These are phyloP conservation scores for Megaustenia siamemsis DNA, from an alignment of 2,888 invertebrate species.

Conservation along the genomic window DNA sequence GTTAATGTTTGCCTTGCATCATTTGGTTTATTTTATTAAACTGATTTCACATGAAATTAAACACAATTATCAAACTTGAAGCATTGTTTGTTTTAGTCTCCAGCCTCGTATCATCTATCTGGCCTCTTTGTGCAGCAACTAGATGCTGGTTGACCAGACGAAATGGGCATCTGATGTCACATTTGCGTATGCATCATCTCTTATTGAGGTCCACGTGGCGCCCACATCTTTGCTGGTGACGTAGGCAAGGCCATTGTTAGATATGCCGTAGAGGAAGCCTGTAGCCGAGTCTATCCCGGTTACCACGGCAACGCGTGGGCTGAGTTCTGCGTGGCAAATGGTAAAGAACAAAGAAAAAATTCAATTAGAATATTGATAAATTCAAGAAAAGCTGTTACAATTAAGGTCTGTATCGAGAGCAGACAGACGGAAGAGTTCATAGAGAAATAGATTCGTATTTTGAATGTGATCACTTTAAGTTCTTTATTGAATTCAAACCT, in stretches of 20 bases:
- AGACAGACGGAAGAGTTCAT: background rate
- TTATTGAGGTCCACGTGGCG: constrained; percentile 49
- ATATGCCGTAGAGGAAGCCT: constrained; percentile 50
- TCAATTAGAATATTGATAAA: background rate
- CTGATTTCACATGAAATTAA: too few species aligned
- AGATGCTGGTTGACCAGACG: background rate
- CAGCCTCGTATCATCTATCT: too few species aligned
- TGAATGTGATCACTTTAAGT: too few species aligned
- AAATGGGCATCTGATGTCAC: background rate
- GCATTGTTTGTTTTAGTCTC: too few species aligned
- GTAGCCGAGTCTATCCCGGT: constrained; percentile 43
- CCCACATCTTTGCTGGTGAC: constrained; percentile 52
- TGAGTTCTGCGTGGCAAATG: constrained; percentile 29
- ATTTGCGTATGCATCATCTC: constrained; percentile 39
- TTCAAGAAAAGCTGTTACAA: background rate
- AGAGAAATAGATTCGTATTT: background rate
- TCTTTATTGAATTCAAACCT: too few species aligned
- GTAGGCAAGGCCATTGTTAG: constrained; percentile 55
- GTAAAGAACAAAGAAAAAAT: too few species aligned
- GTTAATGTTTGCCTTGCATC: too few species aligned
- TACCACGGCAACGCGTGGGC: constrained; percentile 43
- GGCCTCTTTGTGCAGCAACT: too few species aligned
- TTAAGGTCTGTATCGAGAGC: background rate
- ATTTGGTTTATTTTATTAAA: too few species aligned
- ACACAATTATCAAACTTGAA: too few species aligned